These are phyloP conservation scores for Hylia prasina DNA, from an alignment of 2,113 vertebrate species.

Conservation along the genomic window DNA sequence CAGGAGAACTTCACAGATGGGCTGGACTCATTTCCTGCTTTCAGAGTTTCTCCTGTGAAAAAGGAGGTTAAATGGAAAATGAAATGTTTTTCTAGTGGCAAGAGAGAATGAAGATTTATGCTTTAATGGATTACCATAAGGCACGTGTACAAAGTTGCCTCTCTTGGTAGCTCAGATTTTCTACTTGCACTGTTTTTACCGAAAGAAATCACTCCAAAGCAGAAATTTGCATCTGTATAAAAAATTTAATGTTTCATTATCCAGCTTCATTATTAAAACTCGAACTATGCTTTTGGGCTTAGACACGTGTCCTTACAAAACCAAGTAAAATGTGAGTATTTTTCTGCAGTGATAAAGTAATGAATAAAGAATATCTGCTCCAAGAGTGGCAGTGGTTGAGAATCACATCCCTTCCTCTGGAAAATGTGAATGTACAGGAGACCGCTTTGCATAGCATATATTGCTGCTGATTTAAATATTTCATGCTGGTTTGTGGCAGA, in stretches of 20 bases:
- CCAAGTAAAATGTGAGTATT: background rate
- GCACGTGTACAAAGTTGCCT: rapidly evolving
- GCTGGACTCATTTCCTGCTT: background rate
- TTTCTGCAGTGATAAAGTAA: background rate
- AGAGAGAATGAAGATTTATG: background rate
- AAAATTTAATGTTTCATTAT: background rate
- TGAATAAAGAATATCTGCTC: background rate
- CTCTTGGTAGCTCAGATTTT: background rate
- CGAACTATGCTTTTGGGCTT: background rate
- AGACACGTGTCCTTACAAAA: background rate
- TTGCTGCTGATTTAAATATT: background rate
- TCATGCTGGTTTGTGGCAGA: background rate
- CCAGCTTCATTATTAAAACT: background rate
- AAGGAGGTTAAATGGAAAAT: background rate
- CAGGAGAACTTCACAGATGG: background rate
- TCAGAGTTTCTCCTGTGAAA: background rate
- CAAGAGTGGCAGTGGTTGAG: background rate
- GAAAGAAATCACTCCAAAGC: background rate
- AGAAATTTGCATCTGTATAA: background rate
- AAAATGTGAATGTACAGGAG: background rate
- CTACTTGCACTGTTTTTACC: background rate
- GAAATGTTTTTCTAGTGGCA: background rate
- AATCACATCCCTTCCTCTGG: background rate
- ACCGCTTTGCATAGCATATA: background rate
- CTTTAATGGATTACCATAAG: background rate